Percentiles rank a stretch among this genome's conserved stretches.
phyloP scores from a whole-genome alignment of 2,888 invertebrate genomes.

The Spatulosminthurus flaviceps region DNA sequence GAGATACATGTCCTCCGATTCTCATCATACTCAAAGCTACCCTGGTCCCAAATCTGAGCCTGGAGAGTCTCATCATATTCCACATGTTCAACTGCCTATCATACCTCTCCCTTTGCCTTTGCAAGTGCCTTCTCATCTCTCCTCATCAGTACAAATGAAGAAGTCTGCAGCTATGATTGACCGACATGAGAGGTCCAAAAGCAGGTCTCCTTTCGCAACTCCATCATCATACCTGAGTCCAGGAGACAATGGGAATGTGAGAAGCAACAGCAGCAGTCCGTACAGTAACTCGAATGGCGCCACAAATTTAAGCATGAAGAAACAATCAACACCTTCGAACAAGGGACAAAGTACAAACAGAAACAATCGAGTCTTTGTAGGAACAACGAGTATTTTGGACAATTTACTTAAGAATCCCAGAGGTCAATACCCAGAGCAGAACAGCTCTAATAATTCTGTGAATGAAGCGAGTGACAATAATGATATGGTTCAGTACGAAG shows the following conservation, averaged over 20 bases:
- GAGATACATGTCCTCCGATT: conserved; percentile 58
- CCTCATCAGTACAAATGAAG: conserved; percentile 63
- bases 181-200: conserved; percentile 51
- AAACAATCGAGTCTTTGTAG: conserved; percentile 59
- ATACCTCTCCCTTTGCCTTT: conserved; percentile 58
- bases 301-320: conserved; percentile 49
- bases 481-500: conserved; percentile 63
- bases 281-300: conserved; percentile 52
- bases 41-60: conserved; percentile 28
- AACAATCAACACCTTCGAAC: conserved; percentile 44
- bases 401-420: conserved; percentile 63
- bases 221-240: conserved; percentile 54
- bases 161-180: conserved; percentile 50
- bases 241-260: conserved; percentile 51
- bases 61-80: conserved; percentile 51
- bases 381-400: conserved; percentile 64
- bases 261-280: conserved; percentile 54
- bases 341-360: conserved; percentile 53
- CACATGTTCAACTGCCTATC: conserved; percentile 52
- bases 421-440: conserved; percentile 51
- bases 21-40: conserved; percentile 42
- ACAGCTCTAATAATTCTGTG: conserved; percentile 51
- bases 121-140: conserved; percentile 62
- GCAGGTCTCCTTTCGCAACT: conserved; percentile 61
- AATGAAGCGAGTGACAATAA: conserved; percentile 62